Evolutionary conservation across 1,140 invertebrate species (phyloP).

Genomic region (Eufriesea mexicana): DNA sequence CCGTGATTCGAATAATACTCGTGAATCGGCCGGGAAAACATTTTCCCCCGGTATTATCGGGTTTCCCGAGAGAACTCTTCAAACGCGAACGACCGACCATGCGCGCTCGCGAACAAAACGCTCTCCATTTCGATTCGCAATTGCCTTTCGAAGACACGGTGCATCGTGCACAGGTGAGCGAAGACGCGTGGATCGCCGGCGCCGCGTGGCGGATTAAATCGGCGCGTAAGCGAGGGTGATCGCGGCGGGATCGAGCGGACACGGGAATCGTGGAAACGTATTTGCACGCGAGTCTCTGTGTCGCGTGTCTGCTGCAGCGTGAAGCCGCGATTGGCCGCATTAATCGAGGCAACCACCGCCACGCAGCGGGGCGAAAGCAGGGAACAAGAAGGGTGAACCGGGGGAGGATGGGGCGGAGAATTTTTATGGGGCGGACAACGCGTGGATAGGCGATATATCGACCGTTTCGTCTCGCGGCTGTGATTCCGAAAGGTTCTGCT

Average conservation of each 20-base stretch:
- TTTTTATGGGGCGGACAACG: not conserved
- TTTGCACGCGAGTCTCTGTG: not conserved
- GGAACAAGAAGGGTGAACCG: no score
- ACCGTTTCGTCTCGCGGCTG: no score
- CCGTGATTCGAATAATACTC: no score
- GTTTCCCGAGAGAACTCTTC: constrained; percentile 38
- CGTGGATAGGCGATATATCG: no score
- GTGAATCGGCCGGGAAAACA: constrained; percentile 34
- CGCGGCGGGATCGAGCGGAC: not conserved
- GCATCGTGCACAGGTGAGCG: not conserved
- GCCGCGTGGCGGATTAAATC: not conserved
- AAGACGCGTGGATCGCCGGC: no score
- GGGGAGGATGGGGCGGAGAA: not conserved
- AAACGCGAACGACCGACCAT: not conserved
- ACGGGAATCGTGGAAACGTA: not conserved
- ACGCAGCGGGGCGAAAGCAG: not conserved
- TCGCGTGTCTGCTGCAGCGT: constrained; percentile 1
- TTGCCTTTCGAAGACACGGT: not conserved
- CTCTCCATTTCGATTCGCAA: not conserved
- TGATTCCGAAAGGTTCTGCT: no score
- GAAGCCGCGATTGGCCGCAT: constrained; percentile 20
- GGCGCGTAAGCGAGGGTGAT: not conserved
- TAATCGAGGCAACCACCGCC: not conserved
- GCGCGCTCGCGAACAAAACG: not conserved
- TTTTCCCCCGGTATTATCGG: constrained; percentile 37